phyloP scores from a whole-genome alignment of 2,797 vertebrate species.

The Spatula versicolor region DNA sequence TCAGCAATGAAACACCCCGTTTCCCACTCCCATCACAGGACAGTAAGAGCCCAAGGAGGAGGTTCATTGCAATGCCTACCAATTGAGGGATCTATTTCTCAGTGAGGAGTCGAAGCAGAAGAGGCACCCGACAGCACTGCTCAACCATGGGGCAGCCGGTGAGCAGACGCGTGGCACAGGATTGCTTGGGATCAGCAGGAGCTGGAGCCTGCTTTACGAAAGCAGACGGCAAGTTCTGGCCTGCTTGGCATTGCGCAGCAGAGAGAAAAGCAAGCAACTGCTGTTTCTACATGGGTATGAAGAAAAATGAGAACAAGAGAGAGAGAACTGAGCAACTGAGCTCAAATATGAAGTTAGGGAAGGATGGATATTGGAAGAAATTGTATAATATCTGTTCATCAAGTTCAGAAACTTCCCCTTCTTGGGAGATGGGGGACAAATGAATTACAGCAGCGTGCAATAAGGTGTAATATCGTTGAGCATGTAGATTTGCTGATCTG shows the following conservation, averaged over 20 bases:
- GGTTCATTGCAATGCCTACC: not conserved
- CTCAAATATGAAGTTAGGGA: not conserved
- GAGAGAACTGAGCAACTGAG: not conserved
- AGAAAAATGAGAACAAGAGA: not conserved
- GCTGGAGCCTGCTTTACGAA: not conserved
- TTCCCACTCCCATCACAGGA: not conserved
- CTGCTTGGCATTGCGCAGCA: not conserved
- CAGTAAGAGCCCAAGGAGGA: not conserved
- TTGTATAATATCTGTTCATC: not conserved
- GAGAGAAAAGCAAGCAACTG: not conserved
- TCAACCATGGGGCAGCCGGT: rapidly evolving
- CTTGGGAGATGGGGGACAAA: not conserved
- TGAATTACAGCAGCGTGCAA: not conserved
- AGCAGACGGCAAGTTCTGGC: constrained; percentile 12
- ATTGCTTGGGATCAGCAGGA: not conserved
- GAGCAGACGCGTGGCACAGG: not conserved
- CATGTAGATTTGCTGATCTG: constrained; percentile 42
- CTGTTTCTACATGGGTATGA: not conserved
- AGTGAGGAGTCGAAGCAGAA: not conserved
- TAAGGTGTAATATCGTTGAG: constrained; percentile 5
- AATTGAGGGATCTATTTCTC: not conserved
- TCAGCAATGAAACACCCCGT: not conserved
- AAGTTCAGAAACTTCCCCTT: not conserved
- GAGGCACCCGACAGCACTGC: not conserved
- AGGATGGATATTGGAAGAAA: not conserved